A percentile compares a stretch with the other conserved stretches of the same genome.
Conservation (phyloP, 2,888 invertebrate species). For the Pollenia labialis region DNA sequence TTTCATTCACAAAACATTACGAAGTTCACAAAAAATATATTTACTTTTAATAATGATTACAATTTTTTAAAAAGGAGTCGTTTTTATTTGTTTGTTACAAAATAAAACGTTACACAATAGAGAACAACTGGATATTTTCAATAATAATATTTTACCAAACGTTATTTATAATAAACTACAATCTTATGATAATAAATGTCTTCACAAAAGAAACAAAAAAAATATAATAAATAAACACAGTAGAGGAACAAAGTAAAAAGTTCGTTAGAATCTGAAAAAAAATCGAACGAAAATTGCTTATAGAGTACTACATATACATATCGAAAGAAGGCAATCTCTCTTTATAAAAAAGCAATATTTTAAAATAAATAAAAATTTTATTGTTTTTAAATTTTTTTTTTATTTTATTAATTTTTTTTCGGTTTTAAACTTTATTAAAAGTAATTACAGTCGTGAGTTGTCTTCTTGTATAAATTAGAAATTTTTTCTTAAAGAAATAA, state of each 20-base stretch:
- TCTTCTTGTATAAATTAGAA: slow-evolving; percentile 3
- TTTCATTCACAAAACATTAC: slow-evolving; percentile 60
- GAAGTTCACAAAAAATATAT: slow-evolving; percentile 49
- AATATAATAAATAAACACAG: neutral
- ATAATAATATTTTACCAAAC: slow-evolving; percentile 9
- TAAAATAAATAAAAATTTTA: slow-evolving; percentile 1
- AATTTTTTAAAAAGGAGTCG: slow-evolving; percentile 16
- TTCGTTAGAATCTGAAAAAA: neutral
- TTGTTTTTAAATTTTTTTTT: slow-evolving; percentile 4
- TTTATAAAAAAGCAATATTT: neutral
- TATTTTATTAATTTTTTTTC: neutral
- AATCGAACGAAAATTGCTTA: neutral
- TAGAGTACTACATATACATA: too few relatives aligned
- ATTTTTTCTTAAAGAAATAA: slow-evolving; percentile 3
- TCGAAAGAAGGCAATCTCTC: too few relatives aligned
- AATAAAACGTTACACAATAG: slow-evolving; percentile 53
- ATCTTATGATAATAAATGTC: slow-evolving; percentile 49
- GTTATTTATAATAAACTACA: slow-evolving; percentile 47
- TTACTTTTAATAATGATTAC: slow-evolving; percentile 40
- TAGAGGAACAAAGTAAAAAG: neutral
- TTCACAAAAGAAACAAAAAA: slow-evolving; percentile 14
- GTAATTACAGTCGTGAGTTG: slow-evolving; percentile 33
- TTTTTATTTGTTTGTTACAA: slow-evolving; percentile 28
- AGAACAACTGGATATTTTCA: slow-evolving; percentile 45
- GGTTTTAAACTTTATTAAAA: slow-evolving; percentile 29